These are phyloP conservation scores for Chondrosia reniformis DNA, from an alignment of 37 sponge, comb jelly and placozoan genomes.

Conservation along the genomic window DNA sequence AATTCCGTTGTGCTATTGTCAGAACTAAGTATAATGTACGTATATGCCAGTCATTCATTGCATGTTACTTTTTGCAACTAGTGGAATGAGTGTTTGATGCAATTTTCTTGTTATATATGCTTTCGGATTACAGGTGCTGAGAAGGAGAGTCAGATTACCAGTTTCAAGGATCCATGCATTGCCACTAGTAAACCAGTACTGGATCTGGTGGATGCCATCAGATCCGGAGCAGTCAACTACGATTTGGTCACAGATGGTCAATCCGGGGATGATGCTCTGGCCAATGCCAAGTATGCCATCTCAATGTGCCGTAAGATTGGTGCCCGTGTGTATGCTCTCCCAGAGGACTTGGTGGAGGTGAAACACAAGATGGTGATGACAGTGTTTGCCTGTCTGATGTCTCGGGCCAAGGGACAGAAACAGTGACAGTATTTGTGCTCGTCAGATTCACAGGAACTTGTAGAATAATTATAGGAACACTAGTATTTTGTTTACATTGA, in stretches of 20 bases:
- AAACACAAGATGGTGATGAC: slow-evolving; percentile 97
- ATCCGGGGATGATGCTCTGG: slow-evolving; percentile 72
- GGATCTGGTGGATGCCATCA: slow-evolving; percentile 90
- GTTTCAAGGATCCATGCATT: slow-evolving; percentile 85
- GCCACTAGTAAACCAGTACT: slow-evolving; percentile 80
- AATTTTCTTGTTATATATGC: too few species aligned
- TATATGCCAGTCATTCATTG: too few species aligned
- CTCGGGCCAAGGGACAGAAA: slow-evolving; percentile 42
- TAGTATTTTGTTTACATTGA: too few species aligned
- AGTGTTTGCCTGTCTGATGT: slow-evolving; percentile 96
- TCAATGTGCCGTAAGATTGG: slow-evolving; percentile 94
- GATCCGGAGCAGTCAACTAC: slow-evolving; percentile 89
- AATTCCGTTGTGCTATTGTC: too few species aligned
- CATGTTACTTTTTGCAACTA: too few species aligned
- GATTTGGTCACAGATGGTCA: slow-evolving; percentile 62
- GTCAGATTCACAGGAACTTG: too few species aligned
- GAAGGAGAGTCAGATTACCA: slow-evolving; percentile 55
- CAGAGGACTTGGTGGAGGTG: slow-evolving; percentile 93
- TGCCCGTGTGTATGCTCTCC: slow-evolving; percentile 93
- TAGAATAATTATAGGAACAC: too few species aligned
- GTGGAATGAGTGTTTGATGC: too few species aligned
- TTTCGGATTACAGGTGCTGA: slow-evolving; percentile 54
- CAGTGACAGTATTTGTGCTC: too few species aligned
- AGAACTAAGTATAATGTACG: too few species aligned
- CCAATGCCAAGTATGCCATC: slow-evolving; percentile 96